Evolutionary conservation across 2,113 vertebrate genomes (phyloP).

Genomic region (Condylura cristata): DNA sequence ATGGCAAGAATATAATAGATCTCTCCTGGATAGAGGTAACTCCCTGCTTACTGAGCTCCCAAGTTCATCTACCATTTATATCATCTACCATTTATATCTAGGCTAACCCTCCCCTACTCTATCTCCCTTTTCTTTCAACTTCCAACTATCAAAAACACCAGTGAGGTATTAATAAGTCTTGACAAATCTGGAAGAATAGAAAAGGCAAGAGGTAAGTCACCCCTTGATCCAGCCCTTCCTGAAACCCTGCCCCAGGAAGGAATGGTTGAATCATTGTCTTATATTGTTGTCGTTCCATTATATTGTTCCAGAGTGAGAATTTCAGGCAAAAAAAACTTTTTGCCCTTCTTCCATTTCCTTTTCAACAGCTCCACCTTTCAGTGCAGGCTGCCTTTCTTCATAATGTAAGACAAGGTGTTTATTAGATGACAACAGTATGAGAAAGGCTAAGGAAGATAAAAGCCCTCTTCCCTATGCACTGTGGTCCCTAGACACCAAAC

Average conservation of each 20-base stretch:
- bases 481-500: background rate
- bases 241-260: background rate
- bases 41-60: background rate
- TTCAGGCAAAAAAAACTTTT: background rate
- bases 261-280: background rate
- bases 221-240: background rate
- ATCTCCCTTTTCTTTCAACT: background rate
- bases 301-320: background rate
- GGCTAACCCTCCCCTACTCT: background rate
- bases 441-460: background rate
- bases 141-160: background rate
- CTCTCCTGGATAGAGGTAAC: background rate
- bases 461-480: background rate
- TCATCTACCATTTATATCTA: no score
- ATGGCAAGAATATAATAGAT: background rate
- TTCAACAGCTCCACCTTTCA: background rate
- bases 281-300: no score
- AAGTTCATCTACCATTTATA: background rate
- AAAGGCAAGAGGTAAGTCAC: background rate
- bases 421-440: background rate
- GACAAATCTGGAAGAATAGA: background rate
- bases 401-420: background rate
- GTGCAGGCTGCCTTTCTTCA: background rate
- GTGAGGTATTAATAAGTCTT: background rate
- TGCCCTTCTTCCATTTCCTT: background rate